phyloP scores from a whole-genome alignment of 2,113 vertebrate genomes.

The Oryctolagus cuniculus region DNA sequence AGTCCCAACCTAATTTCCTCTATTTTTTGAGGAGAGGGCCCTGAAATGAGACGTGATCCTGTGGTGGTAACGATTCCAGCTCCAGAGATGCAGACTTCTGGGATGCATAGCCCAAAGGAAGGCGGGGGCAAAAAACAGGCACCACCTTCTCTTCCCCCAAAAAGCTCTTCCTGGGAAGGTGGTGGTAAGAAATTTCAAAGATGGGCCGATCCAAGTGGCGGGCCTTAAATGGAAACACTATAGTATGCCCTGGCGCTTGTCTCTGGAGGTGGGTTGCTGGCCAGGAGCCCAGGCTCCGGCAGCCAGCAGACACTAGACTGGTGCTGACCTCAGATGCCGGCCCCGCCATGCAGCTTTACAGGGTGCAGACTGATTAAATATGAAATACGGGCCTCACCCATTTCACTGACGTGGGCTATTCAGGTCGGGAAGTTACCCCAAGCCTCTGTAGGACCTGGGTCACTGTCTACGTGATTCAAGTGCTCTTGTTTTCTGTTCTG shows the following conservation, averaged over 20 bases:
- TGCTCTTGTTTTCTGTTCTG: conserved; percentile 57
- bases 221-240: conserved; percentile 84
- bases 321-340: conserved; percentile 78
- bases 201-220: conserved; percentile 79
- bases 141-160: conserved; percentile 70
- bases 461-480: background rate
- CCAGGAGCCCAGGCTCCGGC: conserved; percentile 67
- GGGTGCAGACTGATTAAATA: conserved; percentile 31
- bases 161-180: conserved; percentile 83
- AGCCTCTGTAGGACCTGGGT: conserved; percentile 10
- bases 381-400: conserved; percentile 14
- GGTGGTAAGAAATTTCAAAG: conserved; percentile 80
- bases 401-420: background rate
- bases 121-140: conserved; percentile 80
- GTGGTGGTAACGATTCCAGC: conserved; percentile 70
- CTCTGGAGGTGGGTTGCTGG: conserved; percentile 82
- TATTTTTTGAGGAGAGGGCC: conserved; percentile 12
- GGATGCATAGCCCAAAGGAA: conserved; percentile 78
- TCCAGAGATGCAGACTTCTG: conserved; percentile 69
- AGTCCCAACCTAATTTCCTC: background rate
- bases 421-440: conserved; percentile 29
- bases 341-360: conserved; percentile 50
- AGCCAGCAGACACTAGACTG: conserved; percentile 78
- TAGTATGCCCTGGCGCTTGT: conserved; percentile 82
- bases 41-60: conserved; percentile 51